Conservation (phyloP, 2,888 invertebrate species). For the Synanthedon tipuliformis region DNA sequence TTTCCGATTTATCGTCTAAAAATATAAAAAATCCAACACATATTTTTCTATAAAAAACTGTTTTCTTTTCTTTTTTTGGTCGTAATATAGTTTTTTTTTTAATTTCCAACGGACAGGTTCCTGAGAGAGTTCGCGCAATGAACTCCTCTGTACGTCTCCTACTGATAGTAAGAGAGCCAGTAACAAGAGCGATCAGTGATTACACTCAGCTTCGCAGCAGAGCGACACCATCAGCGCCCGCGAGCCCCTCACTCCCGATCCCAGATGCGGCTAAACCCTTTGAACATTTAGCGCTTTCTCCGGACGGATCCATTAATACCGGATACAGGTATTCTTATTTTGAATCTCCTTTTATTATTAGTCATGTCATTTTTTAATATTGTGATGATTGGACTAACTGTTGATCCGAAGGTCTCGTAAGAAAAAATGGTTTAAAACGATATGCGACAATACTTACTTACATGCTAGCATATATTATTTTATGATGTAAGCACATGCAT, state of each 20-base stretch:
- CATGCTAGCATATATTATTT: too few relatives aligned
- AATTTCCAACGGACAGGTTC: slow-evolving; percentile 72
- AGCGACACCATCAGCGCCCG: slow-evolving; percentile 79
- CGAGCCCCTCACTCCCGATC: slow-evolving; percentile 37
- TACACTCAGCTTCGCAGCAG: slow-evolving; percentile 92
- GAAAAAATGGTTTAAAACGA: too few relatives aligned
- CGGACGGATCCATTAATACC: slow-evolving; percentile 86
- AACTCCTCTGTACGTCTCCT: slow-evolving; percentile 92
- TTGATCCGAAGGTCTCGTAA: too few relatives aligned
- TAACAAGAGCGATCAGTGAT: slow-evolving; percentile 95
- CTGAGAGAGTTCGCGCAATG: slow-evolving; percentile 93
- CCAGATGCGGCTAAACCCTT: slow-evolving; percentile 73
- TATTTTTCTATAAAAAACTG: too few relatives aligned
- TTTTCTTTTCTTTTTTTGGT: too few relatives aligned
- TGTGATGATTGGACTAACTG: too few relatives aligned
- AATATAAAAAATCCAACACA: too few relatives aligned
- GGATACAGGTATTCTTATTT: slow-evolving; percentile 70
- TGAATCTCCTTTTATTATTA: too few relatives aligned
- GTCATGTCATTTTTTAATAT: too few relatives aligned
- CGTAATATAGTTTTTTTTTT: neutral
- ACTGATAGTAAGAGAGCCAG: slow-evolving; percentile 95
- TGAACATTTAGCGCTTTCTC: slow-evolving; percentile 83
- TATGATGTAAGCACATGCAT: too few relatives aligned
- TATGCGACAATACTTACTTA: too few relatives aligned
- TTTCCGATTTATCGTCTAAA: too few relatives aligned